phyloP scores from a whole-genome alignment of 2,888 invertebrate species.

The Urechis unicinctus region DNA sequence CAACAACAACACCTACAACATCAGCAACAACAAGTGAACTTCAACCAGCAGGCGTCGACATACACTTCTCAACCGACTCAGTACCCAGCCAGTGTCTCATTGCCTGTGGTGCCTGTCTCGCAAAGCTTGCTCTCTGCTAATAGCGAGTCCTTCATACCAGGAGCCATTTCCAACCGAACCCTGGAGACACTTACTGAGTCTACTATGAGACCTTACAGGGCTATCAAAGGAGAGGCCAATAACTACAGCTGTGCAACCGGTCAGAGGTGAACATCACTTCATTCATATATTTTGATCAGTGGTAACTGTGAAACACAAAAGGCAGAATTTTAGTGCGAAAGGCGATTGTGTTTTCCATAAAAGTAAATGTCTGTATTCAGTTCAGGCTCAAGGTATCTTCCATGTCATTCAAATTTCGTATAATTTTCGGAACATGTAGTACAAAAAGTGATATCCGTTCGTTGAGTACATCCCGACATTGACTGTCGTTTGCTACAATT shows the following conservation, averaged over 20 bases:
- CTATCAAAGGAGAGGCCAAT: slow-evolving; percentile 12
- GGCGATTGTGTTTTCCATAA: no score
- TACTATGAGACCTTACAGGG: slow-evolving; percentile 12
- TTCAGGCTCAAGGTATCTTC: no score
- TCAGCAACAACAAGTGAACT: neutral
- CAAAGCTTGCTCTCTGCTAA: neutral
- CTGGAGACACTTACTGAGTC: slow-evolving; percentile 24
- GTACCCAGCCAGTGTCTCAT: neutral
- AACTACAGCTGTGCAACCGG: neutral
- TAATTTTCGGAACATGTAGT: no score
- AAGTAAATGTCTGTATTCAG: no score
- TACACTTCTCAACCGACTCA: neutral
- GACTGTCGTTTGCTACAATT: no score
- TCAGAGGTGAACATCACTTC: no score
- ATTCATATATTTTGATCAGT: no score
- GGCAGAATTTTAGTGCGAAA: no score
- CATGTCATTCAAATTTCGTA: no score
- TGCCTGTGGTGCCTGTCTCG: neutral
- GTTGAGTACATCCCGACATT: no score
- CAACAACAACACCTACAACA: neutral
- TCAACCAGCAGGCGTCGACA: neutral
- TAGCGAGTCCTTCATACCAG: slow-evolving; percentile 19
- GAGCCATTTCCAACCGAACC: slow-evolving; percentile 21
- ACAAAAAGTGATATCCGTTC: no score
- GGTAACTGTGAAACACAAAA: no score